phyloP scores from a whole-genome alignment of 2,797 vertebrate species.

The Podarcis siculus region DNA sequence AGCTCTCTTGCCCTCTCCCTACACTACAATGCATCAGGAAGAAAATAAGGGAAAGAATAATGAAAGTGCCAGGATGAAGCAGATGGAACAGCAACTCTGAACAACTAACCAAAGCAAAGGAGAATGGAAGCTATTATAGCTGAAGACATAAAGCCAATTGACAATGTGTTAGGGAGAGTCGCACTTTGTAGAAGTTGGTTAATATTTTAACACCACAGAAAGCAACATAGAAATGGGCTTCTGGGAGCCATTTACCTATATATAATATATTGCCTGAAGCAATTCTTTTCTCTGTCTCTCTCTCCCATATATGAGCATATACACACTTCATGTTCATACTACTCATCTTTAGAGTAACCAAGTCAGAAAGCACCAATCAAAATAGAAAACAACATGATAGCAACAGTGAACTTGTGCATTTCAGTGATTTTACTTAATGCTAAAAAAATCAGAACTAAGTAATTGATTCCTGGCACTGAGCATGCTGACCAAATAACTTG shows the following conservation, averaged over 20 bases:
- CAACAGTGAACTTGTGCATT: not conserved
- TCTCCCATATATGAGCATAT: not conserved
- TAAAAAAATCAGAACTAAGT: not conserved
- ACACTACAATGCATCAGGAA: conserved; percentile 12
- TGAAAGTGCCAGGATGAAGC: conserved; percentile 19
- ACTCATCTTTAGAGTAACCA: not conserved
- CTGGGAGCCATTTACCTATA: not conserved
- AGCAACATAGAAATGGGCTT: not conserved
- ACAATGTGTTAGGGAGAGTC: not conserved
- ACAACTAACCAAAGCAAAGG: not conserved
- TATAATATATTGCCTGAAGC: not conserved
- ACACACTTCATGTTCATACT: not conserved
- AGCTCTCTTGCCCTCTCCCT: conserved; percentile 12
- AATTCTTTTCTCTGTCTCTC: not conserved
- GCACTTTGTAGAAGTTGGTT: not conserved
- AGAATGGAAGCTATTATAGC: not conserved
- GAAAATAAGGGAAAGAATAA: conserved; percentile 35
- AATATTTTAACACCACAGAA: conserved; percentile 18
- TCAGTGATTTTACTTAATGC: not conserved
- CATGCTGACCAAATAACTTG: not conserved
- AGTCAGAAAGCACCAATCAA: not conserved
- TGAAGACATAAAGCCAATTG: conserved; percentile 16
- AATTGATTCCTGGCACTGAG: not conserved
- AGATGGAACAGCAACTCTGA: not conserved
- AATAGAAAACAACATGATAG: not conserved